These are phyloP conservation scores for Aphrophora alni DNA, from an alignment of 2,888 invertebrate species.

Conservation along the genomic window DNA sequence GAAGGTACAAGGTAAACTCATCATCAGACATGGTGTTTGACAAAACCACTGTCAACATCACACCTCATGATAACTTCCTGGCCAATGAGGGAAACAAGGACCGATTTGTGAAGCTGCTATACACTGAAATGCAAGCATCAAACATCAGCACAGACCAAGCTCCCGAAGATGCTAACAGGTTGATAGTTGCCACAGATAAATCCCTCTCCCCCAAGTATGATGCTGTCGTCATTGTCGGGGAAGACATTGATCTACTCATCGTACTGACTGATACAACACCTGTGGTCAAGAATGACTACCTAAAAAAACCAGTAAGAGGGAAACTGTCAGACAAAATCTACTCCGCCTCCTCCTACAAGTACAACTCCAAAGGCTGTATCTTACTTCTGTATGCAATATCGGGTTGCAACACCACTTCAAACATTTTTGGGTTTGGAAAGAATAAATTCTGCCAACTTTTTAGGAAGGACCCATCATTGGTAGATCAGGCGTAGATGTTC, in stretches of 20 bases:
- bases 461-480: conserved; percentile 25
- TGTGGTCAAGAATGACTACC: conserved; percentile 8
- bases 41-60: conserved; percentile 19
- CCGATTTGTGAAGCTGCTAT: neutral
- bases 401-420: conserved; percentile 26
- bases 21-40: conserved; percentile 33
- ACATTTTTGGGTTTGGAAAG: conserved; percentile 35
- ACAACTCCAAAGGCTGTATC: conserved; percentile 18
- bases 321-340: conserved; percentile 18
- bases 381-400: conserved; percentile 22
- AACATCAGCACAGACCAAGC: too few relatives aligned
- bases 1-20: conserved; percentile 11
- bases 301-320: conserved; percentile 20
- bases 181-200: conserved; percentile 35
- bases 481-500: conserved; percentile 20
- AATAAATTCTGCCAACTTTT: conserved; percentile 28
- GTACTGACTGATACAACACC: conserved; percentile 32
- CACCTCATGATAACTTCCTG: conserved; percentile 30
- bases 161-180: conserved; percentile 34
- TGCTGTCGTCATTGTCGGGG: conserved; percentile 27
- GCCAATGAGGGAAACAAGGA: too few relatives aligned
- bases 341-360: conserved; percentile 26
- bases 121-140: too few relatives aligned
- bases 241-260: conserved; percentile 33
- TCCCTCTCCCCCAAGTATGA: conserved; percentile 25